Base-by-base conservation (phyloP, 2,888 invertebrate genomes). In the Ophraella communa region DNA sequence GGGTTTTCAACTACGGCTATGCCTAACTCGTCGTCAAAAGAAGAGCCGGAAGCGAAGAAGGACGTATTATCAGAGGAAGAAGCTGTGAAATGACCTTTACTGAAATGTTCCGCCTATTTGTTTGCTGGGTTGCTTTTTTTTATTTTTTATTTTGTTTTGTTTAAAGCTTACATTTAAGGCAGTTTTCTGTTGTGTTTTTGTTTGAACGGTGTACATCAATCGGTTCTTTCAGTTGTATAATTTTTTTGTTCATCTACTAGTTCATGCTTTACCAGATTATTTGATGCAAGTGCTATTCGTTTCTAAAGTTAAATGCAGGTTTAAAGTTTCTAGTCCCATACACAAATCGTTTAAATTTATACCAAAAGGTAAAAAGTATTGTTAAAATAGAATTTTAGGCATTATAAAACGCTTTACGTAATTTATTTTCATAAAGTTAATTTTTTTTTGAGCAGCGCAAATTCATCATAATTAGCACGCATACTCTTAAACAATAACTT, bases 71-170 rank as follows among this genome's bases (percentile, higher is more conserved):
- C 85, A 75, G 85, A 83, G 78, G 86, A 52, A n/a, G n/a, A n/a
- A 52, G 60, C 60, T 60, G 85, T 78, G 87, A 85, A 81, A 87
- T 85, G 82, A 86, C 85, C 84, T 85, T 85, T 83, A 86, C 86
- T 86, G 85, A 81, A 85, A 86, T 84, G 81, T 80, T 80, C 80
- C 79, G 78, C 76, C 76, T 74, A 74, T 70, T 54, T 52, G 20
- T 30, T 49, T 56, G 53, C 10, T 3, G 35, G 17, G 44, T 27
- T 53, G 30, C 45, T 64, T 59, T 64, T 21, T 60, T 45, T 59
- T 42, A 4, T 4, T 20, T 21, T 23, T 23, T 4, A 21, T 51
- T 27, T 51, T 51, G 21, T 51, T 51, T 17, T n/a, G 17, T 14
- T 14, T 27, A 14, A 17, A 27, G 24, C 20, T 60, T 66, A 63